These are phyloP conservation scores for Damaliscus lunatus DNA, from an alignment of 2,113 vertebrate genomes.

Conservation along the genomic window DNA sequence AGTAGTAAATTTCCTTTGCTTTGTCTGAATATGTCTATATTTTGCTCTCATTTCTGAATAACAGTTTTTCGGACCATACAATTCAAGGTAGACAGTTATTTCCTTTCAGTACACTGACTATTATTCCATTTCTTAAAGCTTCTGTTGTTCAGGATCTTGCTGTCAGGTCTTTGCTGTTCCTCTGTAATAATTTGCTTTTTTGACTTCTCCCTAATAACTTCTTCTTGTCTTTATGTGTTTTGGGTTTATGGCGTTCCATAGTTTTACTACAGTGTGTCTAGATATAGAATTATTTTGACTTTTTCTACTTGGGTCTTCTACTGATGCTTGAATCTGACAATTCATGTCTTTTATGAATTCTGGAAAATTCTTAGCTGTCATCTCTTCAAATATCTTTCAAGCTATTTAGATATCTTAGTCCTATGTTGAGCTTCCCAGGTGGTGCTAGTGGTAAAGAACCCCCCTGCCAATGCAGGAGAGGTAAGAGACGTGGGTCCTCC, in stretches of 20 bases:
- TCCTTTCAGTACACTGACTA: background rate
- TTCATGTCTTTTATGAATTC: background rate
- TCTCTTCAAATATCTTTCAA: background rate
- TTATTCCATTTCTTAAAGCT: background rate
- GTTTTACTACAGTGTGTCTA: background rate
- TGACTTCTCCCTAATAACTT: slow-evolving; percentile 1
- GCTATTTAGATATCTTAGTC: background rate
- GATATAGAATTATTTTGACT: background rate
- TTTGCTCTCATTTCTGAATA: background rate
- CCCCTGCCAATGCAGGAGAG: background rate
- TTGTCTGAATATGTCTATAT: slow-evolving; percentile 26
- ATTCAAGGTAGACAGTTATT: background rate
- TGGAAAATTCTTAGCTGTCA: background rate
- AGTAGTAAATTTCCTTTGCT: background rate
- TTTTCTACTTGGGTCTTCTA: background rate
- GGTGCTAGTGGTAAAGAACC: background rate
- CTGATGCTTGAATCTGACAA: background rate
- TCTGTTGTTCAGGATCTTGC: background rate
- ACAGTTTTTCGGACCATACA: background rate
- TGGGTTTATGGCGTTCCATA: background rate
- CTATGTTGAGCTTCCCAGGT: background rate
- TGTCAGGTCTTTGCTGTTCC: background rate
- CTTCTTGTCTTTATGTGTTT: background rate
- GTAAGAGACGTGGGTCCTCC: background rate
- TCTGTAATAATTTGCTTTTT: background rate